phyloP scores from a whole-genome alignment of 2,797 vertebrate species.

The Odontamblyopus rebecca region DNA sequence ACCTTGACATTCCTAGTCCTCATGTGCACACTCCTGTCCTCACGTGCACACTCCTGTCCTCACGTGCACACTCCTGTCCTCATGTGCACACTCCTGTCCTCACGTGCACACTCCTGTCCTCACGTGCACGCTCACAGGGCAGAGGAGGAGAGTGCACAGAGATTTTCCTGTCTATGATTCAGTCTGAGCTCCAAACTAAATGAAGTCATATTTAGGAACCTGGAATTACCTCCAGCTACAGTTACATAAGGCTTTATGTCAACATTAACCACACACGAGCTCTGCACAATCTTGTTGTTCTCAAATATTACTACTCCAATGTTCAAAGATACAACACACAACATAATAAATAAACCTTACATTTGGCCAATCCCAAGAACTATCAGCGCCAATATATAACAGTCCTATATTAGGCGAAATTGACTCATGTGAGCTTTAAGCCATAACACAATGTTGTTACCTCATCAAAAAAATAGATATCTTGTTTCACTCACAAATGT shows the following conservation, averaged over 20 bases:
- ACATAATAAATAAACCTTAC: no score
- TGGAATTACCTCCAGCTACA: not conserved
- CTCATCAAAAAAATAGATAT: no score
- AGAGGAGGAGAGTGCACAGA: not conserved
- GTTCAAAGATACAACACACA: no score
- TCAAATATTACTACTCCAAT: no score
- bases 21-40: not conserved
- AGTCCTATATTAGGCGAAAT: no score
- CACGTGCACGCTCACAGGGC: not conserved
- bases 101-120: conserved; percentile 29
- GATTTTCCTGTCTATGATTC: not conserved
- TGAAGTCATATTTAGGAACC: not conserved
- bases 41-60: conserved; percentile 9
- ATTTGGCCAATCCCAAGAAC: no score
- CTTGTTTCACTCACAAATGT: no score
- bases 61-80: not conserved
- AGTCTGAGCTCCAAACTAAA: not conserved
- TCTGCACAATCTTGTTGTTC: not conserved
- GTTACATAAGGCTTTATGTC: not conserved
- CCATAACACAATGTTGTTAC: no score
- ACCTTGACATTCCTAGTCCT: not conserved
- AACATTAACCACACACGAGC: no score
- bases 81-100: conserved; percentile 9
- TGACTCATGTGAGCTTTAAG: no score
- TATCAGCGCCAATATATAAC: no score